Evolutionary conservation across 2,888 invertebrate genomes (phyloP).

Genomic region (Drosophila trichaetosa): DNA sequence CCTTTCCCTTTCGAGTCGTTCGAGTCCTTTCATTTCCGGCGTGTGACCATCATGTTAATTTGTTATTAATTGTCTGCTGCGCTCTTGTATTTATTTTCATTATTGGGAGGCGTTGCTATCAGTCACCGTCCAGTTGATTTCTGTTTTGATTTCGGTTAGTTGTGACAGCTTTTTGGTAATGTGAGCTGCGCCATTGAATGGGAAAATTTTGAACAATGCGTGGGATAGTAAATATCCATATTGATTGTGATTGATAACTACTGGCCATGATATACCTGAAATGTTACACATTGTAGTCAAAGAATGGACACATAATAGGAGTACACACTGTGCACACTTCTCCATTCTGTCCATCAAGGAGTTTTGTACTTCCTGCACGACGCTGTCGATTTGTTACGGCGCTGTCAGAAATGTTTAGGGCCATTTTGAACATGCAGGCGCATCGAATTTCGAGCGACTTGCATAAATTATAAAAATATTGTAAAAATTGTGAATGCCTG

Average conservation of each 20-base stretch:
- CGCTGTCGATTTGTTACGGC: conserved; percentile 39
- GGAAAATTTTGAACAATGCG: conserved; percentile 22
- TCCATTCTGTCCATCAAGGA: neutral
- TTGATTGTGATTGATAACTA: conserved; percentile 31
- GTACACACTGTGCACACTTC: conserved; percentile 6
- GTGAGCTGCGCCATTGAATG: conserved; percentile 18
- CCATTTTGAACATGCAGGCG: conserved; percentile 71
- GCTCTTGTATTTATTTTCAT: conserved; percentile 18
- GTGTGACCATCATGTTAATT: conserved; percentile 83
- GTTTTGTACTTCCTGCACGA: conserved; percentile 12
- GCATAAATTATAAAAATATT: conserved; percentile 71
- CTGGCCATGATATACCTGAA: conserved; percentile 29
- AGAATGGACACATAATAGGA: neutral
- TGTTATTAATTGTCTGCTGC: conserved; percentile 82
- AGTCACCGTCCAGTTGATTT: conserved; percentile 64
- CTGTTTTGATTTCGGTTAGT: conserved; percentile 64
- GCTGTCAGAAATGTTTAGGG: conserved; percentile 42
- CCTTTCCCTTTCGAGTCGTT: conserved; percentile 30
- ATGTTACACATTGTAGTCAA: neutral
- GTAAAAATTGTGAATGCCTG: conserved; percentile 41
- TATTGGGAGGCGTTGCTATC: conserved; percentile 40
- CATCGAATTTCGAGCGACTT: conserved; percentile 68
- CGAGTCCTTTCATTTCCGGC: conserved; percentile 53
- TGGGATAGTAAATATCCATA: conserved; percentile 45
- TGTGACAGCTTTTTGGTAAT: conserved; percentile 43